Percentiles rank a stretch among this genome's conserved stretches.
Evolutionary conservation across 2,797 vertebrate genomes (phyloP).

Genomic region (Lutjanus campechanus): DNA sequence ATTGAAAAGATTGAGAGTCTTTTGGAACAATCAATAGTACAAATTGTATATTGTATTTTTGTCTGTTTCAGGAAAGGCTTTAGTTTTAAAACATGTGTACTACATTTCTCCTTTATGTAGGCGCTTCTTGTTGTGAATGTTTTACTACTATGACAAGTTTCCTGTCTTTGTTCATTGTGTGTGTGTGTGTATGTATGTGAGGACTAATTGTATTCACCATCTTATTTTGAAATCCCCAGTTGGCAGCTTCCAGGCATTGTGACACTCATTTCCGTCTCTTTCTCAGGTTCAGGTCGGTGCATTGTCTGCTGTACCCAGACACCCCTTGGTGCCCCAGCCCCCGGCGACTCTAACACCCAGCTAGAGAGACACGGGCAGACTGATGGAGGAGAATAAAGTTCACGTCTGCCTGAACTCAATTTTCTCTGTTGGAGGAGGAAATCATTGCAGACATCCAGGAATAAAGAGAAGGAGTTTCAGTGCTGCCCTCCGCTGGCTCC

Average conservation of each 20-base stretch:
- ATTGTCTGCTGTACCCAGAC: constrained; percentile 94
- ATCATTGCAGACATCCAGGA: constrained; percentile 7
- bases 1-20: constrained; percentile 2
- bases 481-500: constrained; percentile 3
- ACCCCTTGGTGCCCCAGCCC: constrained; percentile 90
- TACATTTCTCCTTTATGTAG: constrained; percentile 53
- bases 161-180: constrained; percentile 76
- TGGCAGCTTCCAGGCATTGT: constrained; percentile 76
- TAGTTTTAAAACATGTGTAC: constrained; percentile 32
- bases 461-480: neutral
- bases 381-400: neutral
- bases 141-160: constrained; percentile 66
- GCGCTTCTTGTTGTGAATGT: constrained; percentile 37
- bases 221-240: constrained; percentile 73
- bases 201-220: constrained; percentile 45
- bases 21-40: neutral
- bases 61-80: constrained; percentile 21
- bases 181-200: constrained; percentile 13
- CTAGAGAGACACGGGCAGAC: constrained; percentile 34
- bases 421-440: constrained; percentile 15
- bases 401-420: neutral
- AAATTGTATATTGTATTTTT: neutral
- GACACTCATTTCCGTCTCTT: constrained; percentile 64
- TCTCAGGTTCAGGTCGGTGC: constrained; percentile 93
- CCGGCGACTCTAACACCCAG: constrained; percentile 45